Conservation (phyloP, 2,797 vertebrate genomes). For the Neomorphus geoffroyi region DNA sequence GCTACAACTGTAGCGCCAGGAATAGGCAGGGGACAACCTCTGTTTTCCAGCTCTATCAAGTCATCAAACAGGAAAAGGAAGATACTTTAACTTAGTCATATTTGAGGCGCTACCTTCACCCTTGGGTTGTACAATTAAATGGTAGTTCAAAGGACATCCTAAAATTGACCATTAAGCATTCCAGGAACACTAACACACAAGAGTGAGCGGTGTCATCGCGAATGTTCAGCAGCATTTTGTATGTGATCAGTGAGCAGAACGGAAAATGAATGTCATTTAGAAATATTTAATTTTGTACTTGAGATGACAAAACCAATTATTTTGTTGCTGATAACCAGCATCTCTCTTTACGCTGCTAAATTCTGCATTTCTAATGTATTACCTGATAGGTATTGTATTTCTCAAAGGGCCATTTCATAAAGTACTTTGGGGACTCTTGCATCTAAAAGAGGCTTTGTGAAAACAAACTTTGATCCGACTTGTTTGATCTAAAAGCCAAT, state of each 20-base stretch:
- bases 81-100: background rate
- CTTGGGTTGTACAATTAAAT: background rate
- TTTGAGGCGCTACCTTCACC: background rate
- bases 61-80: background rate
- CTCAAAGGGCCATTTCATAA: conserved; percentile 4
- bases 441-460: conserved; percentile 1
- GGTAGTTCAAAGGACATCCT: background rate
- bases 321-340: background rate
- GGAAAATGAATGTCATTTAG: background rate
- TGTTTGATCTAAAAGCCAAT: conserved; percentile 55
- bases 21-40: background rate
- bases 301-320: background rate
- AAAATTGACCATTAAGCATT: background rate
- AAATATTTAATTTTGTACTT: background rate
- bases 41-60: background rate
- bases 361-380: background rate
- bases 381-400: background rate
- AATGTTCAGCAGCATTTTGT: background rate
- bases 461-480: conserved; percentile 12
- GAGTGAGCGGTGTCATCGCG: background rate
- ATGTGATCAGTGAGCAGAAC: background rate
- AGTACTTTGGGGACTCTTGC: background rate
- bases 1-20: background rate
- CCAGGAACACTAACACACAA: background rate
- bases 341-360: background rate